A percentile compares a stretch with the other conserved stretches of the same genome.
Conservation (phyloP, 2,113 vertebrate genomes). For the Melanerpes formicivorus region DNA sequence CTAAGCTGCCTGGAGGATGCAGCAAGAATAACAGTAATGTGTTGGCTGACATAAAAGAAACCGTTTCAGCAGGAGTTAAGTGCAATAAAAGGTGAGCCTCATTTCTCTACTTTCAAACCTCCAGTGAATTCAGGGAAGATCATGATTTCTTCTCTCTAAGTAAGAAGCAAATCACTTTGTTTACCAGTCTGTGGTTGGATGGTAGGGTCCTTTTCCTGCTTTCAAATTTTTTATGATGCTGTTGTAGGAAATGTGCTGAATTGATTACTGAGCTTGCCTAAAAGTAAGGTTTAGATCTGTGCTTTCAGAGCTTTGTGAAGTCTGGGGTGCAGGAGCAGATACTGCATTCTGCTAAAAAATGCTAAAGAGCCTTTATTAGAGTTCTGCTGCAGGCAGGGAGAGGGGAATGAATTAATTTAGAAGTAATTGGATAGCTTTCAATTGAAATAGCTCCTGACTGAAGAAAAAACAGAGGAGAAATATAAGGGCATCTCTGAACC, state of each 20-base stretch:
- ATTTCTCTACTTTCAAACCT: neutral
- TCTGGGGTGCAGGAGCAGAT: neutral
- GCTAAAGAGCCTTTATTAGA: neutral
- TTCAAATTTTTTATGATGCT: neutral
- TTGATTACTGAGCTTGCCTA: neutral
- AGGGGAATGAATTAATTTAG: conserved; percentile 18
- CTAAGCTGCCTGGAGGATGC: conserved; percentile 10
- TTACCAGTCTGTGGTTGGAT: neutral
- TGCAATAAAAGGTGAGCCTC: conserved; percentile 30
- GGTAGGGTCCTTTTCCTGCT: neutral
- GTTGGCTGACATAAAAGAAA: conserved; percentile 34
- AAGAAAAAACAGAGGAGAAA: neutral
- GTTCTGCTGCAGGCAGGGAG: conserved; percentile 3
- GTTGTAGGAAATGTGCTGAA: neutral
- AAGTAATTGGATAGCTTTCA: conserved; percentile 14
- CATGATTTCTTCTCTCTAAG: neutral
- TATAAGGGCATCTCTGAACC: neutral
- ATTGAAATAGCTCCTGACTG: neutral
- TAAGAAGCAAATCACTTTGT: neutral
- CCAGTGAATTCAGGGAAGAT: neutral
- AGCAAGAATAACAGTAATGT: conserved; percentile 19
- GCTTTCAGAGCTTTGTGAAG: neutral
- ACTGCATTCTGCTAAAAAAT: neutral
- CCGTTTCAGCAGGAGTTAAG: conserved; percentile 1
- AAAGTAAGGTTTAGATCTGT: neutral